A percentile compares a stretch with the other conserved stretches of the same genome.
These are phyloP conservation scores for Drosophila fungiperda DNA, from an alignment of 2,888 invertebrate species.

Conservation along the genomic window DNA sequence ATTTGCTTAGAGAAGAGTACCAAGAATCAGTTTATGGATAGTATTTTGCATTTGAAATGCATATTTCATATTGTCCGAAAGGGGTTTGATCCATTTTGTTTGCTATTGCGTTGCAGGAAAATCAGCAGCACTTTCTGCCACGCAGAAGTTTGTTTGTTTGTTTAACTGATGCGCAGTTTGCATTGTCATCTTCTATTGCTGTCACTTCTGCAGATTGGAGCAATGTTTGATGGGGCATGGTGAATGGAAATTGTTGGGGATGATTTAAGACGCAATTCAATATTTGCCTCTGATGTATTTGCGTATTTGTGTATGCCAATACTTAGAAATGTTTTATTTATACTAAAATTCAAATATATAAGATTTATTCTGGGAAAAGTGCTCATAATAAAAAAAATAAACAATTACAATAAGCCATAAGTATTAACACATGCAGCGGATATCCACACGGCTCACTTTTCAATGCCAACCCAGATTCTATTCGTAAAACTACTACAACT, in stretches of 20 bases:
- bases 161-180: slow-evolving; percentile 27
- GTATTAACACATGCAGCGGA: not conserved
- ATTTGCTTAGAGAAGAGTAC: slow-evolving; percentile 6
- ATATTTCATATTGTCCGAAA: slow-evolving; percentile 29
- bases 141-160: not conserved
- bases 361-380: not conserved
- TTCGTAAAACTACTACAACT: slow-evolving; percentile 1
- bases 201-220: not conserved
- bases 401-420: not conserved
- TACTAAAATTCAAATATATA: not conserved
- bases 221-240: not conserved
- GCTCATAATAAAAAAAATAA: not conserved
- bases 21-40: slow-evolving; percentile 21
- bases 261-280: slow-evolving; percentile 6
- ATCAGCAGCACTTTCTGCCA: not conserved
- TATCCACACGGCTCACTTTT: slow-evolving; percentile 12
- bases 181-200: not conserved
- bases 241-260: not conserved
- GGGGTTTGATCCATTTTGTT: slow-evolving; percentile 1
- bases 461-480: slow-evolving; percentile 1
- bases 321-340: not conserved
- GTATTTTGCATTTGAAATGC: slow-evolving; percentile 25
- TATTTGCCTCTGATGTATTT: not conserved
- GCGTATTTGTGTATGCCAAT: not conserved
- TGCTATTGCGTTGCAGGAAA: slow-evolving; percentile 1